These are phyloP conservation scores for Clupea harengus DNA, from an alignment of 2,113 vertebrate genomes.

Conservation along the genomic window DNA sequence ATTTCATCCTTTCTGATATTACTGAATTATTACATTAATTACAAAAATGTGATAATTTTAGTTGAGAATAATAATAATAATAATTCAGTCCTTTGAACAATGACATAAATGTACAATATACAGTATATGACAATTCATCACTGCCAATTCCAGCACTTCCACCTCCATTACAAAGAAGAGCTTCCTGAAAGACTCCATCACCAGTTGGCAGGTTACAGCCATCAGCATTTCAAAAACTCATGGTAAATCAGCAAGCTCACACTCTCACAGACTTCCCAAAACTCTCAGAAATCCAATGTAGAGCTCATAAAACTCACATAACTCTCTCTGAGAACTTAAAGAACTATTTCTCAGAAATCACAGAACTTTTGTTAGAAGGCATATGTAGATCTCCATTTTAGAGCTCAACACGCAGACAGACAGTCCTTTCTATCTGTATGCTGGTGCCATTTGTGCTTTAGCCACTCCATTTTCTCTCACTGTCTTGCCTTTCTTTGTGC, in stretches of 20 bases:
- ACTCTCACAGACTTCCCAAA: not conserved
- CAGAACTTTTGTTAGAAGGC: no score
- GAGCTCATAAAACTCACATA: not conserved
- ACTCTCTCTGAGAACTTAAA: not conserved
- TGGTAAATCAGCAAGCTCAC: conserved; percentile 41
- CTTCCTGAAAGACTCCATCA: conserved; percentile 78
- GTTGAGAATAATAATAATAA: not conserved
- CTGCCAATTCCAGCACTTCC: conserved; percentile 55
- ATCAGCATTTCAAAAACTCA: conserved; percentile 73
- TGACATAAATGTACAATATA: not conserved
- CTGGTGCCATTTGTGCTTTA: not conserved
- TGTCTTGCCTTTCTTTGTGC: not conserved
- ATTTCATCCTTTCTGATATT: no score
- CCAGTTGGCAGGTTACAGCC: conserved; percentile 79
- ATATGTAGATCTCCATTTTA: no score
- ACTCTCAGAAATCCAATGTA: no score
- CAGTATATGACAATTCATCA: not conserved
- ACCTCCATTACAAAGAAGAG: conserved; percentile 42
- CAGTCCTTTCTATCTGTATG: no score
- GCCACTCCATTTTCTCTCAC: not conserved
- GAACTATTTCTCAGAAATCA: not conserved
- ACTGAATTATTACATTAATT: no score
- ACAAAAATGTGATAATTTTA: no score
- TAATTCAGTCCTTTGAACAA: no score
- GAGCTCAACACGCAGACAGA: no score